Conservation (phyloP, 2,888 invertebrate genomes). For the Stegana nigrithorax region DNA sequence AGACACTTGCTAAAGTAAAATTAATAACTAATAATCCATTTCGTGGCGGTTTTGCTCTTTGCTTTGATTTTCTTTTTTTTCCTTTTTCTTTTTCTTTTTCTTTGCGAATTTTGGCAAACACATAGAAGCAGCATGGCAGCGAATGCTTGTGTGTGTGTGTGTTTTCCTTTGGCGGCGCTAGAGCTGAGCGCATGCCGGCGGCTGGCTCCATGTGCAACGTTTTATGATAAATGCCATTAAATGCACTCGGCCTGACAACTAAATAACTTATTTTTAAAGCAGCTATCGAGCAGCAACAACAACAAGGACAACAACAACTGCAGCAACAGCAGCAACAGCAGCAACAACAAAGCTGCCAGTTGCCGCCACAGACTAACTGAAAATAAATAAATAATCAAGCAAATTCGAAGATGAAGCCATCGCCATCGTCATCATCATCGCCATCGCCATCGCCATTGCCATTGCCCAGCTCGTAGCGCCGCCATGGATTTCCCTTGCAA, state of each 20-base stretch:
- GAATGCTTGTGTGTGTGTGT: no score
- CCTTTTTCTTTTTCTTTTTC: background rate
- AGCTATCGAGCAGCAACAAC: background rate
- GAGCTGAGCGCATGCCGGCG: no score
- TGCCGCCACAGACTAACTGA: background rate
- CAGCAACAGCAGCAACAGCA: background rate
- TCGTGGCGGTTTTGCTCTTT: no score
- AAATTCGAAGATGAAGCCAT: background rate
- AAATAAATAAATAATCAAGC: background rate
- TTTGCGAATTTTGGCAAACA: background rate
- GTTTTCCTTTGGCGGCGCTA: no score
- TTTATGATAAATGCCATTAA: slow-evolving; percentile 42
- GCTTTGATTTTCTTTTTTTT: background rate
- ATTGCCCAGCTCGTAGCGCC: background rate
- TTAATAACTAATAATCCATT: slow-evolving; percentile 11
- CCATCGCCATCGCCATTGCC: background rate
- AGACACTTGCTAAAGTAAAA: no score
- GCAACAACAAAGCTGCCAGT: background rate
- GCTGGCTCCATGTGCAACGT: no score
- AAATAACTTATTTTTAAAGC: slow-evolving; percentile 53
- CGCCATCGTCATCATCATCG: background rate
- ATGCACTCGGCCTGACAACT: slow-evolving; percentile 61
- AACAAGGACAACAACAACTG: background rate
- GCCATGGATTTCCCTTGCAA: background rate
- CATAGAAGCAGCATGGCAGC: background rate